A percentile compares a stretch with the other conserved stretches of the same genome.
Evolutionary conservation across 2,113 vertebrate species (phyloP).

Genomic region (Scatophagus argus): DNA sequence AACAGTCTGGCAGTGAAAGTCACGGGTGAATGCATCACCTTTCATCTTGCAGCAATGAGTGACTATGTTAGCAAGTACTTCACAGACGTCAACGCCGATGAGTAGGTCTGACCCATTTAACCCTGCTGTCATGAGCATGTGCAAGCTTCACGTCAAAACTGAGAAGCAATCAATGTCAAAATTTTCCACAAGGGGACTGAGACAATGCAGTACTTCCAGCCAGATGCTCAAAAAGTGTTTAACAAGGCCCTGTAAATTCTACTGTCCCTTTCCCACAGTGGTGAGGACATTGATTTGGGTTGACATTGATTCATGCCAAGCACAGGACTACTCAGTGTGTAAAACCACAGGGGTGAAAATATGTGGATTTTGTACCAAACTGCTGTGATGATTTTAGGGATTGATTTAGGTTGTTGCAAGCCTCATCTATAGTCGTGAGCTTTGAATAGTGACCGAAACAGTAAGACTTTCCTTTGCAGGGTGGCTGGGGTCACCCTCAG

Average conservation of each 20-base stretch:
- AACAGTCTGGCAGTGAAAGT: conserved; percentile 34
- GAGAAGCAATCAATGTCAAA: background rate
- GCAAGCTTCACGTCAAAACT: conserved; percentile 13
- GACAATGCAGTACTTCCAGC: background rate
- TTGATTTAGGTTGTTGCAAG: no score
- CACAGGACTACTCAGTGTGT: background rate
- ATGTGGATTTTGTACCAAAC: no score
- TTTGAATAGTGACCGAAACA: no score
- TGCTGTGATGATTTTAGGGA: no score
- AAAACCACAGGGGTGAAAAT: no score
- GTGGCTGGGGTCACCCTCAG: no score
- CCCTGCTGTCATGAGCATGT: conserved; percentile 20
- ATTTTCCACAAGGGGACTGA: conserved; percentile 7
- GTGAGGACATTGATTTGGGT: background rate
- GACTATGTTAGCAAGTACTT: conserved; percentile 59
- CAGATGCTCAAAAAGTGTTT: conserved; percentile 1
- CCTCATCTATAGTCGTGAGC: no score
- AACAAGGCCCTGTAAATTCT: background rate
- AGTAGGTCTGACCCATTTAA: conserved; percentile 52
- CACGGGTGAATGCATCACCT: conserved; percentile 57
- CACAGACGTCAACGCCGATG: conserved; percentile 63
- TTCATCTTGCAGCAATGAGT: conserved; percentile 54
- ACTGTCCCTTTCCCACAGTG: background rate
- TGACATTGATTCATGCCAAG: background rate
- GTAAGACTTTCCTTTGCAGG: no score